Base-by-base conservation (phyloP, 1,140 invertebrate species). In the Drosophila miranda region DNA sequence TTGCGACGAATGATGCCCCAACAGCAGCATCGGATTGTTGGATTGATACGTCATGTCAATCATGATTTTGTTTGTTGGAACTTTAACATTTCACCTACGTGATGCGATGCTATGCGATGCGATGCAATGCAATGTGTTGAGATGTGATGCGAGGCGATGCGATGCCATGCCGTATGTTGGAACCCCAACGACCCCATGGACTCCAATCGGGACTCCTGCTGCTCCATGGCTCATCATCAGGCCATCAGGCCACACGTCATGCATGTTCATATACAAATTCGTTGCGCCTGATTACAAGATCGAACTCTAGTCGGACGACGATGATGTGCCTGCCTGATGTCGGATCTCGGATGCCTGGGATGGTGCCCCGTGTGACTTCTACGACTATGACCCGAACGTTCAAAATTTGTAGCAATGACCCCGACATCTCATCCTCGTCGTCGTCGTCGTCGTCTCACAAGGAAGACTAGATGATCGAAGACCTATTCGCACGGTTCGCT, bases 201-300 rank as follows among this genome's bases (percentile, higher is more conserved):
- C 30, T 59, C 48, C 57, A n/a, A 52, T 23, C 14, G 5, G 30
- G 14, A 30, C 42, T 11, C 8, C 58, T 16, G 43, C 43, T 34
- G 34, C 28, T 30, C 28, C 2, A 38, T 38, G 34, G 34, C 34
- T 38, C 34, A 38, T 38, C 34, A 38, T 38, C 62, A 64, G 44
- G 51, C 80, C 77, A 71, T 75, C 8, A 69, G 70, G 75, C 79
- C 82, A 87, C 82, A 87, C 82, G 82, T 87, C 82, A 87, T 87
- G 82, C 82, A 87, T 87, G 82, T 74, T 79, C 81, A 87, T 87
- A 87, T 87, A 87, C 82, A 87, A 87, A 87, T 87, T 87, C 82
- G 82, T 51, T 82, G 78, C 64, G 82, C 82, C 82, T 87, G 82
- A 87, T 87, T 87, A 87, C 78, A 75, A 75, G 78, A 78, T 86